A percentile compares a stretch with the other conserved stretches of the same genome.
Conservation (phyloP, 2,888 invertebrate species). For the Erynnis tages region DNA sequence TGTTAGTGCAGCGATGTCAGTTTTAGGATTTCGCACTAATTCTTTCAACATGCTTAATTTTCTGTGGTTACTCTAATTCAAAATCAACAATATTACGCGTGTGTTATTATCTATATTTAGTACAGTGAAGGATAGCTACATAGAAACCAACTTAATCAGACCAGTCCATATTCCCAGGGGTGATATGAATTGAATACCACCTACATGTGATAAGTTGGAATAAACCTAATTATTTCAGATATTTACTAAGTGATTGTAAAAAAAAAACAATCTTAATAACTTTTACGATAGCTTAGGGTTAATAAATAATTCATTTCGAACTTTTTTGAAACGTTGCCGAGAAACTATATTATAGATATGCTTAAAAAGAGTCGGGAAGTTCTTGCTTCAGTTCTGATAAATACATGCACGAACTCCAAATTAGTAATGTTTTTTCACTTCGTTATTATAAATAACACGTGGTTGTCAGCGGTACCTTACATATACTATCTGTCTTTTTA, state of each 20-base stretch:
- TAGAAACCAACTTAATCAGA: constrained; percentile 10
- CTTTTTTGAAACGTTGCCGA: no score
- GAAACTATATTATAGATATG: no score
- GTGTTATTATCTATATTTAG: constrained; percentile 19
- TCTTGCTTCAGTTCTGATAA: constrained; percentile 5
- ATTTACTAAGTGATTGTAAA: no score
- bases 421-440: constrained; percentile 22
- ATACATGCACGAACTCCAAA: constrained; percentile 24
- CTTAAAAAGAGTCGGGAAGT: constrained; percentile 22
- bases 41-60: not conserved
- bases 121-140: constrained; percentile 7
- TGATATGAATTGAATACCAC: no score
- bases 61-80: constrained; percentile 1
- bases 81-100: constrained; percentile 10
- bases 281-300: no score
- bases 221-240: no score
- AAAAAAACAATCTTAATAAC: no score
- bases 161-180: no score
- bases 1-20: no score
- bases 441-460: constrained; percentile 12
- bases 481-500: constrained; percentile 16
- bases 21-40: no score
- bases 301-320: no score
- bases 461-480: constrained; percentile 8
- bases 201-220: no score